Base-by-base conservation (phyloP, 2,888 invertebrate genomes). In the Dryomyza anilis region DNA sequence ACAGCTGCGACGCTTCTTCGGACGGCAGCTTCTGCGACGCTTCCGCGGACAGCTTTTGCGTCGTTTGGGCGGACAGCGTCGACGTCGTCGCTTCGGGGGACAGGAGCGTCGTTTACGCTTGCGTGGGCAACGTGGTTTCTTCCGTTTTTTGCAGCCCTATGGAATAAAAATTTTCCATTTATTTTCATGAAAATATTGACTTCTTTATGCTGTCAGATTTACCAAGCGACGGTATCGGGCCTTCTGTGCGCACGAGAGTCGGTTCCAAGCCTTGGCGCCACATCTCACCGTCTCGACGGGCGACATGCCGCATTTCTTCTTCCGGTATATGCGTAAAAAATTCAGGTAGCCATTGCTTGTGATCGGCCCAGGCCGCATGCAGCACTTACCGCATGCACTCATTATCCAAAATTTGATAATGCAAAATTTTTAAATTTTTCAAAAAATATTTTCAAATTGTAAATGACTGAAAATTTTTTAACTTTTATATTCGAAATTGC, bases 271-370 rank as follows among this genome's bases (percentile, higher is more conserved):
- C n/a, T 64, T 63, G 2, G 70, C 70, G 3, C 70, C 70, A n/a
- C 52, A 39, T 5, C 39, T 36, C 33, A 71, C 63, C 14, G 68
- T 69, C 45, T 71, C 61, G 10, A 23, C 30, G 1, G 70, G 55
- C n/a, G 67, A n/a, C 57, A 69, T 10, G 4, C 69, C 68, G 39
- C 70, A 71, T 8, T 58, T 52, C 8, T 46, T 39, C 48, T 57
- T 53, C 2, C 70, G 39, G 30, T 58, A 71, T 4, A 65, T 65
- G 21, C 70, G 69, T 16, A 71, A 21, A 60, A 65, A 71, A 45
- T 71, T 71, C n/a, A 71, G 33, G 43, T 71, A 71, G 3, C 69
- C 69, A 62, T 71, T 71, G 33, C 58, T 67, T 2, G 71, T 71
- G 10, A 68, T 57, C 0, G 56, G 71, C 3, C 70, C 70, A 1